These are phyloP conservation scores for Aurelia sp. DNA, from an alignment of 30 jellyfish, hydroid and myxozoan species.

Conservation along the genomic window DNA sequence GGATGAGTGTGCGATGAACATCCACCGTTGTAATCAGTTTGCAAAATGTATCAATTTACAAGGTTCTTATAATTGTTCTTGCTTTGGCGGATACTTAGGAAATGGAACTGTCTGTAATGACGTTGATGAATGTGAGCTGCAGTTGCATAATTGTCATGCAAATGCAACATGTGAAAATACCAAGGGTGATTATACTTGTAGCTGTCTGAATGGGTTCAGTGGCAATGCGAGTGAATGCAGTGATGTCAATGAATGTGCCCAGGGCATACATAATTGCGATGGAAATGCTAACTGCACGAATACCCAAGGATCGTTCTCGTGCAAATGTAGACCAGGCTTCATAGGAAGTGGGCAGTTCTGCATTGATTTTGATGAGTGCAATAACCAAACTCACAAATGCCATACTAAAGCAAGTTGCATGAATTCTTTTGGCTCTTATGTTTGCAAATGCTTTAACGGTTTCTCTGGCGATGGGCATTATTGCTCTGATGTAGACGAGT, in stretches of 20 bases:
- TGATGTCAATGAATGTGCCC: slow-evolving; percentile 45
- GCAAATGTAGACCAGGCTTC: slow-evolving; percentile 48
- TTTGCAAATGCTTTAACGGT: slow-evolving; percentile 36
- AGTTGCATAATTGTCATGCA: slow-evolving; percentile 43
- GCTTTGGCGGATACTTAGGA: slow-evolving; percentile 46
- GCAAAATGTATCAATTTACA: slow-evolving; percentile 26
- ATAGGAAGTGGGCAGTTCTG: slow-evolving; percentile 36
- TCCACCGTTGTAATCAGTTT: slow-evolving; percentile 30
- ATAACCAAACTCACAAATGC: slow-evolving; percentile 5
- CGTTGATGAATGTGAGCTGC: slow-evolving; percentile 58
- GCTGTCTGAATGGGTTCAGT: slow-evolving; percentile 44
- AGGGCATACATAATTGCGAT: slow-evolving; percentile 14
- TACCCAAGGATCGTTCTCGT: slow-evolving; percentile 38
- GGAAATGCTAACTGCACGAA: slow-evolving; percentile 35
- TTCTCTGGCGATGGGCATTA: slow-evolving; percentile 35
- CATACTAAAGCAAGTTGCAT: slow-evolving; percentile 15
- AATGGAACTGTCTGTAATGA: slow-evolving; percentile 46
- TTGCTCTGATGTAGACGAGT: slow-evolving; percentile 69
- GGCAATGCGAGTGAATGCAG: slow-evolving; percentile 59
- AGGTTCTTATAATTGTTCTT: slow-evolving; percentile 41
- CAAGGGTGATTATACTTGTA: slow-evolving; percentile 45
- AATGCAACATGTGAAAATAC: slow-evolving; percentile 61
- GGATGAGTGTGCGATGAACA: slow-evolving; percentile 49
- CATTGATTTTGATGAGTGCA: slow-evolving; percentile 53
- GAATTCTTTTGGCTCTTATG: slow-evolving; percentile 34